These are phyloP conservation scores for Manis javanica DNA, from an alignment of 2,797 vertebrate genomes.

Conservation along the genomic window DNA sequence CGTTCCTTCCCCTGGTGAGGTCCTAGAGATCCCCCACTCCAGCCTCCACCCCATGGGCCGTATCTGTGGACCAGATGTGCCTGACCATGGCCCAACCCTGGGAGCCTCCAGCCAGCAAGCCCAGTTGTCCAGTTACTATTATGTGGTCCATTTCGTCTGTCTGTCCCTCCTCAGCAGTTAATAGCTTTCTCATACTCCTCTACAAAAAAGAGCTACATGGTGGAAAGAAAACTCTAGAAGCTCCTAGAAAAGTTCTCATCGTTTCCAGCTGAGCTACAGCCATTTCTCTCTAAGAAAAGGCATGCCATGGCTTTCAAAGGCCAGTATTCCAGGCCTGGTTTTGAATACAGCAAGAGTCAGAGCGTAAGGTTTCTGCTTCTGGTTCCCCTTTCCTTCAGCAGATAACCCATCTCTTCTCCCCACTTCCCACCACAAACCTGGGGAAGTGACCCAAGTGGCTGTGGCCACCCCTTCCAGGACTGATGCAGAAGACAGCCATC, in stretches of 20 bases:
- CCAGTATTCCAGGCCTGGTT: neutral
- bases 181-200: neutral
- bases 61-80: neutral
- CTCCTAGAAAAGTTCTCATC: neutral
- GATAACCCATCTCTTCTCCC: conserved; percentile 28
- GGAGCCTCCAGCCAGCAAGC: neutral
- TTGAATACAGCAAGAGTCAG: neutral
- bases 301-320: neutral
- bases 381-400: conserved; percentile 68
- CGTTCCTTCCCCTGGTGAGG: neutral
- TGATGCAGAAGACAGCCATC: neutral
- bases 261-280: neutral
- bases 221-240: neutral
- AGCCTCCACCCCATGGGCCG: neutral
- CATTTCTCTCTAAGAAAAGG: conserved; percentile 1
- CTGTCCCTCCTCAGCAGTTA: neutral
- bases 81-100: neutral
- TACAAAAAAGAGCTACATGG: neutral
- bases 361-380: conserved; percentile 20
- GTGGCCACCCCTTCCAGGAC: neutral
- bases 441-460: conserved; percentile 58
- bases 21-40: neutral
- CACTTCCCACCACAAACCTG: conserved; percentile 13
- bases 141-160: fast-evolving
- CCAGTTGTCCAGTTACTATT: neutral